Evolutionary conservation across 2,888 invertebrate genomes (phyloP).

Genomic region (Drosophila merina): DNA sequence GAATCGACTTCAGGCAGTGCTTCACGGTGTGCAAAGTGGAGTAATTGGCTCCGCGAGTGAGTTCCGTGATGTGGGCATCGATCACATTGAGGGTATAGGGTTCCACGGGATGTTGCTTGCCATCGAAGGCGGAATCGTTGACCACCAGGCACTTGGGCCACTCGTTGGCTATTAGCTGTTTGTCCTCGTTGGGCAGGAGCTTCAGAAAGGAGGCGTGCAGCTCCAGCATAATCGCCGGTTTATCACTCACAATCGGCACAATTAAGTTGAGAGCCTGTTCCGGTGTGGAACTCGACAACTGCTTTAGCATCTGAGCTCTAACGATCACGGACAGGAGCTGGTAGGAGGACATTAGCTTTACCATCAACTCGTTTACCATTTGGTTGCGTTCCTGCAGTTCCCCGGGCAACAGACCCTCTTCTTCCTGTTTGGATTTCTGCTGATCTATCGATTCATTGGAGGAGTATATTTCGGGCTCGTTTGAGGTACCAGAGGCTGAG

Average conservation of each 20-base stretch:
- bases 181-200: constrained; percentile 82
- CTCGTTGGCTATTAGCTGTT: constrained; percentile 82
- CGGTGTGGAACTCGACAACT: constrained; percentile 79
- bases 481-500: constrained; percentile 43
- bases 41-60: constrained; percentile 80
- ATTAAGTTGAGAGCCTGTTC: constrained; percentile 80
- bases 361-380: constrained; percentile 76
- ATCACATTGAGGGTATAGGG: constrained; percentile 82
- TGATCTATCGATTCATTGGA: constrained; percentile 74
- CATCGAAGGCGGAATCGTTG: constrained; percentile 77
- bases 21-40: constrained; percentile 82
- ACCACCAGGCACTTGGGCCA: constrained; percentile 83
- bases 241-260: constrained; percentile 82
- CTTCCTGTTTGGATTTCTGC: constrained; percentile 56
- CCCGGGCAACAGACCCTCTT: constrained; percentile 44
- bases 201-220: constrained; percentile 81
- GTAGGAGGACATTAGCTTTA: constrained; percentile 79
- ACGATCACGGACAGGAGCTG: constrained; percentile 79
- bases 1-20: constrained; percentile 82
- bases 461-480: constrained; percentile 70
- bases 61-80: constrained; percentile 82
- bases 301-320: constrained; percentile 81
- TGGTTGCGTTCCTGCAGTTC: constrained; percentile 70
- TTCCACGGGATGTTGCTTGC: constrained; percentile 82
- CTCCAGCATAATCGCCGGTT: constrained; percentile 81